These are phyloP conservation scores for Cetoscarus ocellatus DNA, from an alignment of 2,797 vertebrate species.

Conservation along the genomic window DNA sequence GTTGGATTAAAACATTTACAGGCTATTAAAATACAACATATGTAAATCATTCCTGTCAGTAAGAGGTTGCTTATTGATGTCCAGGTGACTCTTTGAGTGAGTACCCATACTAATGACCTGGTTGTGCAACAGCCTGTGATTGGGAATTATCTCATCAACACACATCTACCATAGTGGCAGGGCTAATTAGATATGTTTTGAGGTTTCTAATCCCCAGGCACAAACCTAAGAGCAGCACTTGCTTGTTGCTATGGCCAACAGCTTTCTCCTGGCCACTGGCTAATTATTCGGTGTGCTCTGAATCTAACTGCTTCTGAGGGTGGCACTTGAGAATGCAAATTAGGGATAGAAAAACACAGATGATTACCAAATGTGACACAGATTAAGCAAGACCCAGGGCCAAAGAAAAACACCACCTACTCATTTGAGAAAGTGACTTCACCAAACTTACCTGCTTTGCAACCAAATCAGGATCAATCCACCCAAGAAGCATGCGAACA, in stretches of 20 bases:
- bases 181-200: conserved; percentile 52
- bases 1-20: too few relatives aligned
- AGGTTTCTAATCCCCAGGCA: conserved; percentile 37
- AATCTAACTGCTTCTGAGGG: conserved; percentile 34
- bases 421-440: neutral
- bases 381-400: neutral
- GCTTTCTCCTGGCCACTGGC: conserved; percentile 30
- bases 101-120: conserved; percentile 5
- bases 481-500: conserved; percentile 62
- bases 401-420: neutral
- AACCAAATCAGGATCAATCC: conserved; percentile 68
- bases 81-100: neutral
- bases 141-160: conserved; percentile 53
- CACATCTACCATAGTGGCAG: conserved; percentile 16
- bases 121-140: conserved; percentile 31
- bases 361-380: neutral
- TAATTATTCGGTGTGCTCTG: conserved; percentile 35
- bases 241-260: conserved; percentile 44
- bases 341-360: conserved; percentile 2
- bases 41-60: neutral
- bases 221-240: conserved; percentile 15
- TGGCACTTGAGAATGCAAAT: conserved; percentile 24
- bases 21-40: neutral
- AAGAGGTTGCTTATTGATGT: conserved; percentile 10
- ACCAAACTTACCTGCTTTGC: conserved; percentile 75